Evolutionary conservation across 2,113 vertebrate genomes (phyloP).

Genomic region (Chionodraco myersi): DNA sequence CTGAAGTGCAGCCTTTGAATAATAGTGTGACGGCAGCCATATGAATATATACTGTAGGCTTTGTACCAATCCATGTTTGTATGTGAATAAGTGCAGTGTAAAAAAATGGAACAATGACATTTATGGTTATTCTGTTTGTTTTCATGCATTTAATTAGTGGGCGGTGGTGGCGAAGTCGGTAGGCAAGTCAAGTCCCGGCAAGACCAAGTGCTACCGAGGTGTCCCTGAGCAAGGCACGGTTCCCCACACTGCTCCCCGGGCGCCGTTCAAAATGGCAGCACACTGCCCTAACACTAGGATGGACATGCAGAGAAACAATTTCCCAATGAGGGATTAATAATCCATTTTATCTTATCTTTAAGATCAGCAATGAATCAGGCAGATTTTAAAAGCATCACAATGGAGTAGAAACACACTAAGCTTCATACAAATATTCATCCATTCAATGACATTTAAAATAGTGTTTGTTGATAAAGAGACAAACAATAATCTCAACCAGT

Average conservation of each 20-base stretch:
- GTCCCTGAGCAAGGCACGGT: no score
- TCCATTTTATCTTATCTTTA: neutral
- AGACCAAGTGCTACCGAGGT: no score
- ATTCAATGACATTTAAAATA: conserved; percentile 8
- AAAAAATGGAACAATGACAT: neutral
- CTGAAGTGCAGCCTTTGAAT: neutral
- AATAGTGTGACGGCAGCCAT: neutral
- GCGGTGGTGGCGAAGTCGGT: no score
- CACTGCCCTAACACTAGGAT: no score
- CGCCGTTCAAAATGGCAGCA: no score
- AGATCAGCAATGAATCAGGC: no score
- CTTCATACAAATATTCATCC: neutral
- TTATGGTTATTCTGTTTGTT: neutral
- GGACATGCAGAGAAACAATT: no score
- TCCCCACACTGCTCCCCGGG: no score
- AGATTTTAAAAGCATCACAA: neutral
- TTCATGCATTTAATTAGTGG: neutral
- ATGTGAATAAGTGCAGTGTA: neutral
- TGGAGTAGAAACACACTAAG: neutral
- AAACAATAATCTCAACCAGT: neutral
- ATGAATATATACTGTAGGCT: no score
- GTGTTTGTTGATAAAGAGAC: neutral
- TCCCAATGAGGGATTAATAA: no score
- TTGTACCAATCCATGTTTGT: no score
- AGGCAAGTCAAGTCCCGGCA: no score